Percentiles rank a stretch among this genome's conserved stretches.
These are phyloP conservation scores for Zosterops pallidus DNA, from an alignment of 2,113 vertebrate genomes.

Conservation along the genomic window DNA sequence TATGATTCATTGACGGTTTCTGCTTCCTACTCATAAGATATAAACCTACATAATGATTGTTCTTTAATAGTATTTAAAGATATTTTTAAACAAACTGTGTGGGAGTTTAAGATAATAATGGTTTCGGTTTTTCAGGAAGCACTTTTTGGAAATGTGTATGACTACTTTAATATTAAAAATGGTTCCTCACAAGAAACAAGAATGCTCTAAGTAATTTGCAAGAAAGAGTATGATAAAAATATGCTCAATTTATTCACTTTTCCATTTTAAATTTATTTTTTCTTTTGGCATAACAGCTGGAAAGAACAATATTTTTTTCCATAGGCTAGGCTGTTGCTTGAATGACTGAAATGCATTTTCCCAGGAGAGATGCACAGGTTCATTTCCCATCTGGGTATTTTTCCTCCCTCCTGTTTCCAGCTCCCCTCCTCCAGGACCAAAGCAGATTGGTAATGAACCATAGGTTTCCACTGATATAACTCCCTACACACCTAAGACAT, in stretches of 20 bases:
- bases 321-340: neutral
- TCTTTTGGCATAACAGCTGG: conserved; percentile 33
- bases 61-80: conserved; percentile 67
- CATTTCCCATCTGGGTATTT: conserved; percentile 29
- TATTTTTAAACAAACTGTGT: conserved; percentile 66
- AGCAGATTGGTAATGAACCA: neutral
- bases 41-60: conserved; percentile 43
- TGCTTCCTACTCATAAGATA: conserved; percentile 55
- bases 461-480: neutral
- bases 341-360: conserved; percentile 33
- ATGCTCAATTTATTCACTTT: neutral
- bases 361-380: conserved; percentile 28
- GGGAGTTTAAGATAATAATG: conserved; percentile 49
- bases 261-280: neutral
- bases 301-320: conserved; percentile 20
- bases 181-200: neutral
- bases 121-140: conserved; percentile 49
- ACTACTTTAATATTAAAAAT: conserved; percentile 29
- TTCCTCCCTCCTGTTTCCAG: neutral
- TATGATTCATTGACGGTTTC: conserved; percentile 47
- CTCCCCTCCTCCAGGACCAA: neutral
- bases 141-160: conserved; percentile 15
- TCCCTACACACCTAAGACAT: neutral
- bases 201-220: neutral
- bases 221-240: conserved; percentile 28